phyloP scores from a whole-genome alignment of 2,888 invertebrate species.

The Pimpla rufipes region DNA sequence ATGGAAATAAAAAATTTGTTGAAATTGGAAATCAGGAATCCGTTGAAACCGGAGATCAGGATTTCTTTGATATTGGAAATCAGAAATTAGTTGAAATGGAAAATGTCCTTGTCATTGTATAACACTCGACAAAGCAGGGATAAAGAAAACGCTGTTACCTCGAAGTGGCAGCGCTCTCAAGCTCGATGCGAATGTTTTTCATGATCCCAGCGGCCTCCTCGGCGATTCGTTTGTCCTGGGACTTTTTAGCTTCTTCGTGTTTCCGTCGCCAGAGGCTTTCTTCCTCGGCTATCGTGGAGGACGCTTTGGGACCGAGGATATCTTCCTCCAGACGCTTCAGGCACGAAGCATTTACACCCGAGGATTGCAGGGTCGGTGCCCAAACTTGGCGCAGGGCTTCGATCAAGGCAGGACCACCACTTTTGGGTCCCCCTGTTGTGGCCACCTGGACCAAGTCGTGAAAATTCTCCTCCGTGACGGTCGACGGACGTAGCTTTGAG shows the following conservation, averaged over 20 bases:
- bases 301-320: conserved; percentile 77
- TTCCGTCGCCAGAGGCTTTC: conserved; percentile 78
- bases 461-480: conserved; percentile 81
- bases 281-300: conserved; percentile 78
- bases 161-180: conserved; percentile 80
- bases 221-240: conserved; percentile 76
- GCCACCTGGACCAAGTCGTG: conserved; percentile 82
- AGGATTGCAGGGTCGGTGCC: conserved; percentile 79
- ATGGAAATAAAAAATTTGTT: too few species aligned
- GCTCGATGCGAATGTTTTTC: conserved; percentile 78
- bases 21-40: too few species aligned
- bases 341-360: conserved; percentile 76
- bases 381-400: conserved; percentile 83
- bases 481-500: conserved; percentile 74
- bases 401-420: conserved; percentile 77
- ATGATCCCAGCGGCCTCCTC: conserved; percentile 76
- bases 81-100: too few species aligned
- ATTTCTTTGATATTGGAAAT: too few species aligned
- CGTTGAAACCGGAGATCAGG: too few species aligned
- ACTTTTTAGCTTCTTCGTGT: conserved; percentile 74
- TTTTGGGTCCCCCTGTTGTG: conserved; percentile 77
- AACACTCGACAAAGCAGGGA: background rate
- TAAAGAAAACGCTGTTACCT: conserved; percentile 71
- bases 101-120: too few species aligned
- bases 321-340: conserved; percentile 81